Conservation (phyloP, 2,797 vertebrate species). For the Dallia pectoralis region DNA sequence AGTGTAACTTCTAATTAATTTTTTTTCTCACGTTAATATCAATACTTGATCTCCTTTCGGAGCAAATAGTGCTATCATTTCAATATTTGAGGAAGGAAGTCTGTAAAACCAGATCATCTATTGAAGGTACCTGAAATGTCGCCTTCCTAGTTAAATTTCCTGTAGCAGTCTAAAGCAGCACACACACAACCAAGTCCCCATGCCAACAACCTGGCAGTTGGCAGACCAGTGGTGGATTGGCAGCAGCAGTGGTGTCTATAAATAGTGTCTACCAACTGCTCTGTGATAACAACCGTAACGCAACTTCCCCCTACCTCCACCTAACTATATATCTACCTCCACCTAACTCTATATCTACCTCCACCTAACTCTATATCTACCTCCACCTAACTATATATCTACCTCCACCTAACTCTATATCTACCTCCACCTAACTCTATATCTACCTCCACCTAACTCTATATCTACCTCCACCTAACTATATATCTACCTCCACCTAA, state of each 20-base stretch:
- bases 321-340: slow-evolving; percentile 69
- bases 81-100: slow-evolving; percentile 18
- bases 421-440: too few relatives aligned
- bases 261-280: slow-evolving; percentile 76
- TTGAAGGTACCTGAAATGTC: slow-evolving; percentile 20
- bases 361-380: too few relatives aligned
- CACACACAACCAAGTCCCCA: slow-evolving; percentile 52
- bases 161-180: slow-evolving; percentile 46
- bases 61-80: slow-evolving; percentile 20
- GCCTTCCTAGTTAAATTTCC: slow-evolving; percentile 50
- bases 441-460: too few relatives aligned
- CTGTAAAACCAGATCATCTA: slow-evolving; percentile 23
- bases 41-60: slow-evolving; percentile 41
- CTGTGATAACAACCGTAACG: slow-evolving; percentile 74
- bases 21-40: slow-evolving; percentile 3
- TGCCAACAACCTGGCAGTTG: slow-evolving; percentile 72
- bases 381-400: too few relatives aligned
- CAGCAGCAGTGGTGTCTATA: slow-evolving; percentile 71
- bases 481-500: too few relatives aligned
- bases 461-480: too few relatives aligned
- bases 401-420: too few relatives aligned
- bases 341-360: slow-evolving; percentile 30
- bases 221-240: slow-evolving; percentile 73
- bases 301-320: slow-evolving; percentile 70
- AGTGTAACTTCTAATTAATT: too few relatives aligned